Evolutionary conservation across 1,140 invertebrate genomes (phyloP), one percentile per base, ranked within the genome.

Genomic region (Drosophila bipectinata): DNA sequence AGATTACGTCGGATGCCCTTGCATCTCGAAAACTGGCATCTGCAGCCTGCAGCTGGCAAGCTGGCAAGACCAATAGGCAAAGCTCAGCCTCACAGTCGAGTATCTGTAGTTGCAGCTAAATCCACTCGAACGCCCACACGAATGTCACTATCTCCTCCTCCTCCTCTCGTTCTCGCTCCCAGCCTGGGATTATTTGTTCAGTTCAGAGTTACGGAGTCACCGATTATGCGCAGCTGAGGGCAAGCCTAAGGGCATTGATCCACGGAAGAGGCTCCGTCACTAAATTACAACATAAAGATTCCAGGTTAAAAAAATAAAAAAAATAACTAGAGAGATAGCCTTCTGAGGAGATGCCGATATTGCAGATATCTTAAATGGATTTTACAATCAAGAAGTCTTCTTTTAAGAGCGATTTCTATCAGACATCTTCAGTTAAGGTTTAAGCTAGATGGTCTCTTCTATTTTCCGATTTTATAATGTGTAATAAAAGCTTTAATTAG

Each of bases 1-100:
- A 74, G 77, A 67, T 79, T 79, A 79, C 48, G 66, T 58, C 64
- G 57, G 39, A 72, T 58, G 49, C 68, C 58, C 72, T 62, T 77
- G 59, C 78, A 77, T 67, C 60, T 47, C 18, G 18, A 24, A 47
- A 24, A 47, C 51, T 62, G 41, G 60, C 41, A 47, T 54, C 51
- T 41, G 52, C 44, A 47, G 18, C 44, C 44, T 56, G 60, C 69
- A 72, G 63, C 67, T 18, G 21, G 51, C 59, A 54, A 54, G 49
- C 45, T 59, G 63, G 63, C 59, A 12, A 21, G 2, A 45, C 21
- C 15, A 37, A 14, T 18, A 44, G 6, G 12, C 39, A 21, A 47
- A 47, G 44, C 44, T 47, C 15, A 21, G 28, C 15, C 26, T 28
- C 15, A 39, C 28, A 18, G 15, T 47, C 8, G 48, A 59, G 41